Base-by-base conservation (phyloP, 2,888 invertebrate genomes). In the Physocephala rufipes region DNA sequence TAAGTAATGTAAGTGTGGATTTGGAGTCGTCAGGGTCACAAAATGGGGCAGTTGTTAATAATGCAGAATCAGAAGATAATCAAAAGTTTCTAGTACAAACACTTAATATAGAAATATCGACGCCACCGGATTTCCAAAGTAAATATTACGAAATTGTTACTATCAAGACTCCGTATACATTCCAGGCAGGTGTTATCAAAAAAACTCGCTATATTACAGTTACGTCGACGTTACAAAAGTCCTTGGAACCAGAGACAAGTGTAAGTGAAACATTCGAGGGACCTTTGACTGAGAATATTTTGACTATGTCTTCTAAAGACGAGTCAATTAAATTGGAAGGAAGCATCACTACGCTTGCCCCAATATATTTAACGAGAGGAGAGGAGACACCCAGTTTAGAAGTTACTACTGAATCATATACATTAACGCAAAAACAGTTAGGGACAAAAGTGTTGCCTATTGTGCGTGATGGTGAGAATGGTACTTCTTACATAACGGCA, bases 401-500 rank as follows among this genome's bases (percentile, higher is more conserved):
- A 87, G 95, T 95, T 0, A 88, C 94, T 58, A 95, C 95, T 0
- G 95, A 96, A 86, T 95, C 95, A 2, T 96, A 95, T 86, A 95
- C 95, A 78, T 95, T 96, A 5, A 95, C 95, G 0, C 95, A 96
- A 85, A 89, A 93, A 13, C 91, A 95, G 88, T 87, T 95, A 21
- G 95, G 95, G 86, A 96, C 96, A 0, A 95, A 96, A 82, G 90
- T 96, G 73, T 87, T 96, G 67, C 96, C 96, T 0, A 91, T 96
- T 1, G 89, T 95, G 51, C 90, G 90, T 74, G 91, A 91, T 73
- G 90, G 90, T 19, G 91, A 91, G 73, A 90, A 94, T 76, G 78
- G 81, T 26, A 94, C 95, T 0, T 91, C 90, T 66, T 91, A 90
- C 73, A 87, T 94, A 77, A 96, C 96, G 0, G 88, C 96, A 64